Conservation (phyloP, 2,113 vertebrate species). For the Passer montanus region DNA sequence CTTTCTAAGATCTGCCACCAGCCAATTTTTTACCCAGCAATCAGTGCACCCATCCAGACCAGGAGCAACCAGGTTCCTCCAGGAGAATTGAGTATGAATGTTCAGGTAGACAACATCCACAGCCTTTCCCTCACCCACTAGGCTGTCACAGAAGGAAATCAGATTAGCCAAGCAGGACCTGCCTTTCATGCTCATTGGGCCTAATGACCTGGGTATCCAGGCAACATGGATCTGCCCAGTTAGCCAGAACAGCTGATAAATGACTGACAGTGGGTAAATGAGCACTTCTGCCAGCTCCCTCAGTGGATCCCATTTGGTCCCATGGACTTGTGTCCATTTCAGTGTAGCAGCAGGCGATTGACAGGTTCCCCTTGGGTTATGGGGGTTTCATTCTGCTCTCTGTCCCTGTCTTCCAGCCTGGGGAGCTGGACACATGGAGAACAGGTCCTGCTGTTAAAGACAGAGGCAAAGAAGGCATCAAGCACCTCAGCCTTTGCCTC, state of each 20-base stretch:
- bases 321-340: not conserved
- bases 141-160: not conserved
- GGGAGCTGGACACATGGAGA: not conserved
- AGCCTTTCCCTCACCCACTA: not conserved
- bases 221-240: not conserved
- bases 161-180: not conserved
- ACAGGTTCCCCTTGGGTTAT: not conserved
- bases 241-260: not conserved
- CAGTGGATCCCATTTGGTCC: not conserved
- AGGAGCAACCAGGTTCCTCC: not conserved
- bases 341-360: not conserved
- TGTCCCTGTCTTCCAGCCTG: not conserved
- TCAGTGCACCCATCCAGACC: not conserved
- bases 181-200: not conserved
- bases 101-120: not conserved
- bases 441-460: not conserved
- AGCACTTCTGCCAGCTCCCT: not conserved
- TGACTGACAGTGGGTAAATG: not conserved
- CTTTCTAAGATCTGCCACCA: not conserved
- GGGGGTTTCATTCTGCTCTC: accelerated
- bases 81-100: not conserved
- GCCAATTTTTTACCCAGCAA: not conserved
- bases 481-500: not conserved
- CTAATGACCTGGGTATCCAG: not conserved
- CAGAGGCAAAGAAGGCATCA: not conserved